These are phyloP conservation scores for Aurelia aurita complex sp. Pacific DNA, from an alignment of 30 jellyfish, hydroid and myxozoan genomes.

Conservation along the genomic window DNA sequence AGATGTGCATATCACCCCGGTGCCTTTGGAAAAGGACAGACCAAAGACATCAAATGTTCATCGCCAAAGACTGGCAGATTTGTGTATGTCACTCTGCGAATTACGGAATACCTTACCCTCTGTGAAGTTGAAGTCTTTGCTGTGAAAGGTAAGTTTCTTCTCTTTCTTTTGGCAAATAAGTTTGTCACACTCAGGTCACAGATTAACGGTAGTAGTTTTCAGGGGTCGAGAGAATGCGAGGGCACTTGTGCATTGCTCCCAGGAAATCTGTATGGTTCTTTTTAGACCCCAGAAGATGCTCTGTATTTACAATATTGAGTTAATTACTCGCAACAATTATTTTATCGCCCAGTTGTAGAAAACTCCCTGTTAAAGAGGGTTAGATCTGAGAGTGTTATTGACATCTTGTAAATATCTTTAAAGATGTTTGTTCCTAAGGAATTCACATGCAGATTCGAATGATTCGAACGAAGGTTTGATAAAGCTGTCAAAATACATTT, in stretches of 20 bases:
- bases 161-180: background rate
- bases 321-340: too few species aligned
- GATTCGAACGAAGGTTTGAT: too few species aligned
- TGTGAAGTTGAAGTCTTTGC: conserved; percentile 30
- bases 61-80: conserved; percentile 19
- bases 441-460: too few species aligned
- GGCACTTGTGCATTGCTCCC: background rate
- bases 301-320: too few species aligned
- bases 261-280: background rate
- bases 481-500: too few species aligned
- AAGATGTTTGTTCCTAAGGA: too few species aligned
- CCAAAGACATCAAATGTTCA: conserved; percentile 22
- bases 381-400: too few species aligned
- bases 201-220: background rate
- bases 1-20: conserved; percentile 37
- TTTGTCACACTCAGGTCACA: too few species aligned
- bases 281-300: too few species aligned
- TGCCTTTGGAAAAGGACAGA: conserved; percentile 36
- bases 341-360: too few species aligned
- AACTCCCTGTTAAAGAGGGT: too few species aligned
- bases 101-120: conserved; percentile 16
- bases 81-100: conserved; percentile 15
- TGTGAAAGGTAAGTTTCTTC: background rate
- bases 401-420: too few species aligned
- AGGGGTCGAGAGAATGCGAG: background rate